phyloP scores from a whole-genome alignment of 2,113 vertebrate genomes.

The Nanger granti region DNA sequence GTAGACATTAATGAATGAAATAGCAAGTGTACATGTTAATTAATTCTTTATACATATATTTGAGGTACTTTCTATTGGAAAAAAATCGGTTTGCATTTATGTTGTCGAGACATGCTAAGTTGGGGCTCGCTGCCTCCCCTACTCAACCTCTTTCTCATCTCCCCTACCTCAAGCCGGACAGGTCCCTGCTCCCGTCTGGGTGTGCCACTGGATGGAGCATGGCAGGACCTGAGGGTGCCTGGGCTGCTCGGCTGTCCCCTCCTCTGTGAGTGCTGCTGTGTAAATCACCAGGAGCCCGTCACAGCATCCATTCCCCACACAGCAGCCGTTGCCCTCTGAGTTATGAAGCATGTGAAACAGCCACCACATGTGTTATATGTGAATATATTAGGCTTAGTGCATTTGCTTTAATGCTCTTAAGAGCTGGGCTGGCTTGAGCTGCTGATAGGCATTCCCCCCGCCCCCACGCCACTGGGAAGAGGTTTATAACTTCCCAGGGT shows the following conservation, averaged over 20 bases:
- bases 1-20: neutral
- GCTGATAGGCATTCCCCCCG: neutral
- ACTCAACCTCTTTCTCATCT: rapidly evolving
- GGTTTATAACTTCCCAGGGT: constrained; percentile 60
- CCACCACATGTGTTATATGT: constrained; percentile 12
- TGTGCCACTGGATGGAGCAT: neutral
- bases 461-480: neutral
- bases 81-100: neutral
- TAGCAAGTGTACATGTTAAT: neutral
- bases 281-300: constrained; percentile 73
- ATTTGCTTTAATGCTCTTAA: constrained; percentile 33
- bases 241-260: constrained; percentile 10
- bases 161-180: neutral
- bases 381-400: constrained; percentile 28
- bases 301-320: constrained; percentile 59
- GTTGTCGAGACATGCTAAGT: neutral
- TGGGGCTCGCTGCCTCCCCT: neutral
- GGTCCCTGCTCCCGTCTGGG: neutral
- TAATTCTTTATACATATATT: neutral
- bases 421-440: constrained; percentile 36
- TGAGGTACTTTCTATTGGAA: neutral
- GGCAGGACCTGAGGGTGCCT: neutral
- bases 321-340: constrained; percentile 59
- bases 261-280: constrained; percentile 49
- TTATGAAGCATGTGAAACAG: constrained; percentile 34